A percentile compares a stretch with the other conserved stretches of the same genome.
Evolutionary conservation across 2,113 vertebrate species (phyloP).

Genomic region (Platysternon megacephalum): DNA sequence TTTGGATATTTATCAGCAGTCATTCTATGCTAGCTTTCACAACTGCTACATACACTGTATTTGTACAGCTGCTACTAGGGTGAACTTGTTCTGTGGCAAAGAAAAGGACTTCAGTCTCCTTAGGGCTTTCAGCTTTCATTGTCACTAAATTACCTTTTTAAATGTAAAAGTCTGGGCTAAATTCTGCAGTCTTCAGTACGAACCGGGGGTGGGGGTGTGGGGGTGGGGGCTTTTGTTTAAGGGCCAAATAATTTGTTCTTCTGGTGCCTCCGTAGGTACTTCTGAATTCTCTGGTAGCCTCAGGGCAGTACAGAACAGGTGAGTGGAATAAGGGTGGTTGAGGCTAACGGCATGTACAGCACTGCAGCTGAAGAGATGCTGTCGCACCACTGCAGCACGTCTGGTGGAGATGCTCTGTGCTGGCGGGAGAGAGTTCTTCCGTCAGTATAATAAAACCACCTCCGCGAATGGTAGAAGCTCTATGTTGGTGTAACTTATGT

Average conservation of each 20-base stretch:
- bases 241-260: neutral
- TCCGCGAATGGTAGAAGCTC: too few relatives aligned
- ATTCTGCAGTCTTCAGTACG: neutral
- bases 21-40: neutral
- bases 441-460: too few relatives aligned
- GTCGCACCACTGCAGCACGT: too few relatives aligned
- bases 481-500: too few relatives aligned
- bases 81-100: neutral
- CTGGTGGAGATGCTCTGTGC: too few relatives aligned
- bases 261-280: neutral
- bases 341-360: neutral
- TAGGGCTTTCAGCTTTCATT: slow-evolving; percentile 1
- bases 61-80: neutral
- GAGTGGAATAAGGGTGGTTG: neutral
- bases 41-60: neutral
- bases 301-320: neutral
- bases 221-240: neutral
- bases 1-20: neutral
- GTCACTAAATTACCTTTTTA: neutral
- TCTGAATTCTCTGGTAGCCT: neutral
- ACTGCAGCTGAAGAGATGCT: too few relatives aligned
- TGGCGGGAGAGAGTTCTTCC: too few relatives aligned
- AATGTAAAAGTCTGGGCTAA: neutral
- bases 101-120: neutral
- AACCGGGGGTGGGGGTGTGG: accelerated